Percentiles rank a stretch among this genome's conserved stretches.
phyloP scores from a whole-genome alignment of 2,888 invertebrate genomes.

The Macrophya annulata region DNA sequence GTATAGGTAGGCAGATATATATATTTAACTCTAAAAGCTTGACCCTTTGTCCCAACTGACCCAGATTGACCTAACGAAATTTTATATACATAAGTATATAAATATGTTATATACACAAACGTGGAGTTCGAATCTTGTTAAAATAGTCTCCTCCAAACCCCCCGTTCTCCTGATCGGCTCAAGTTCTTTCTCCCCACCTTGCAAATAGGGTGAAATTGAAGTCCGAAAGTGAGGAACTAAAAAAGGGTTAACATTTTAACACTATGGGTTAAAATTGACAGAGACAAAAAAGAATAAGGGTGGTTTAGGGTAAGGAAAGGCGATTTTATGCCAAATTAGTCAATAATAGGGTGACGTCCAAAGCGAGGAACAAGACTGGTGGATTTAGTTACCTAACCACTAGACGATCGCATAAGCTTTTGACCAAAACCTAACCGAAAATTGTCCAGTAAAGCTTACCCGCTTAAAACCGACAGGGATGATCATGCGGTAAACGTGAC shows the following conservation, averaged over 20 bases:
- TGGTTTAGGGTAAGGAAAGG: not conserved
- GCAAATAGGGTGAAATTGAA: not conserved
- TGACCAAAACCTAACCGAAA: constrained; percentile 37
- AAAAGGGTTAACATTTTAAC: too few species aligned
- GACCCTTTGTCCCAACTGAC: constrained; percentile 25
- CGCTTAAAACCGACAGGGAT: not conserved
- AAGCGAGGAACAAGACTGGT: not conserved
- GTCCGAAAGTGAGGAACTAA: not conserved
- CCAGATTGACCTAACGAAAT: constrained; percentile 19
- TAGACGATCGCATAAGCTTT: constrained; percentile 41
- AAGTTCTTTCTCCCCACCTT: too few species aligned
- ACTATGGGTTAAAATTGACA: not conserved
- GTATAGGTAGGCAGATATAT: too few species aligned
- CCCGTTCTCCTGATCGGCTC: not conserved
- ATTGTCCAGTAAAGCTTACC: constrained; percentile 32
- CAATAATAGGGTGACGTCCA: constrained; percentile 35
- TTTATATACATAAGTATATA: not conserved
- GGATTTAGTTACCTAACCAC: constrained; percentile 28
- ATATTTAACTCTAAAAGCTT: constrained; percentile 11
- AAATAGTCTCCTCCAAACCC: not conserved
- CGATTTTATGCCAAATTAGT: constrained; percentile 41
- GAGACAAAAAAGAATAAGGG: not conserved
- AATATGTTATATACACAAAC: not conserved
- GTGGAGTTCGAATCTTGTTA: constrained; percentile 32
- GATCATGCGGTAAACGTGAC: not conserved